Percentiles rank a stretch among this genome's conserved stretches.
phyloP scores from a whole-genome alignment of 1,140 invertebrate species.

The Bombus ignitus region DNA sequence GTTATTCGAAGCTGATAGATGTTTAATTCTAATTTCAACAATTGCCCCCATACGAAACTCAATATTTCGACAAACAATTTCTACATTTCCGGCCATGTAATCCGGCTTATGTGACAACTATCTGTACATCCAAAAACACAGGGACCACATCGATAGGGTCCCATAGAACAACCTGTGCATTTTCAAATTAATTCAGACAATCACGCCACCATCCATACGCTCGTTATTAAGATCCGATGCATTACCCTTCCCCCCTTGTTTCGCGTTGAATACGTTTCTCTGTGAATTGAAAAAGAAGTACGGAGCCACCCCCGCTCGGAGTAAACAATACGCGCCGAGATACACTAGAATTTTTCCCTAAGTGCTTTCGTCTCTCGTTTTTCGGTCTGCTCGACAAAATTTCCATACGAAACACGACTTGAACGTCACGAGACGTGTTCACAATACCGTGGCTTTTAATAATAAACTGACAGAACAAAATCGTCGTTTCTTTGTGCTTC shows the following conservation, averaged over 20 bases:
- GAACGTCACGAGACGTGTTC: background rate
- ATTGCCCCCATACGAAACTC: background rate
- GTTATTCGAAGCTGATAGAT: background rate
- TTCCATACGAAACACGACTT: slow-evolving; percentile 12
- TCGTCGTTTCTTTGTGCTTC: background rate
- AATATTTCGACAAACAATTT: background rate
- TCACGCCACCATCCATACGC: background rate
- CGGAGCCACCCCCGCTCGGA: background rate
- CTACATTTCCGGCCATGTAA: too few species aligned
- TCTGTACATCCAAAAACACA: background rate
- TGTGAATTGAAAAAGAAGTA: background rate
- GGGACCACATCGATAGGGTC: background rate
- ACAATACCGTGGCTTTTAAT: background rate
- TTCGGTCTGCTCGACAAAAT: background rate
- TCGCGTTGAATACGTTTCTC: background rate
- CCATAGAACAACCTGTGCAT: background rate
- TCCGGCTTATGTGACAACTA: background rate
- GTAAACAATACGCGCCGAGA: slow-evolving; percentile 33
- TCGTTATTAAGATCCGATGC: slow-evolving; percentile 19
- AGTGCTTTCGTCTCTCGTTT: slow-evolving; percentile 6
- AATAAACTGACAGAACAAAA: slow-evolving; percentile 23
- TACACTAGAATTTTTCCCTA: slow-evolving; percentile 17
- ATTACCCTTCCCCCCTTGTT: background rate
- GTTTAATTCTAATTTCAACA: background rate
- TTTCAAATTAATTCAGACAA: slow-evolving; percentile 2